Percentiles rank a stretch among this genome's conserved stretches.
phyloP scores from a whole-genome alignment of 53 echinoderm and acorn worm species.

The Arbacia lixula region DNA sequence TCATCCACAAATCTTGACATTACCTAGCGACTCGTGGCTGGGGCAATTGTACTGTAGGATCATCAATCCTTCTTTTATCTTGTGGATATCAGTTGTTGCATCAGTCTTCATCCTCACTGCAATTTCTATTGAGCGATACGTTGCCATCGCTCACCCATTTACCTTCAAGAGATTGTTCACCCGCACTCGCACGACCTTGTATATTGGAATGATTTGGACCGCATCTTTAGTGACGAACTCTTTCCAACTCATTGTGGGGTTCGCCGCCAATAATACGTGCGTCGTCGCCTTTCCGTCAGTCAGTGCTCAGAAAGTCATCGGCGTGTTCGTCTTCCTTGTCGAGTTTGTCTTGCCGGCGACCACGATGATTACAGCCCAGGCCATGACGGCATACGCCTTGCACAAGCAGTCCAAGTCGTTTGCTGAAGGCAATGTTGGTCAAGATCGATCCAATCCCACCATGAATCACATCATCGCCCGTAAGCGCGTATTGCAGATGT shows the following conservation, averaged over 20 bases:
- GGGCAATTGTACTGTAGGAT: conserved; percentile 69
- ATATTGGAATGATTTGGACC: conserved; percentile 42
- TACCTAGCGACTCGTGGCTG: conserved; percentile 33
- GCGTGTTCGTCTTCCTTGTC: conserved; percentile 54
- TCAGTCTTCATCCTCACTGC: conserved; percentile 67
- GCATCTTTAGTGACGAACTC: conserved; percentile 7
- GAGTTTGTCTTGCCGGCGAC: conserved; percentile 66
- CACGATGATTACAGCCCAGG: conserved; percentile 67
- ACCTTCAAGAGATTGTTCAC: conserved; percentile 58
- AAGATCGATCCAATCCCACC: conserved; percentile 24
- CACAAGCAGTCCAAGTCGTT: conserved; percentile 55
- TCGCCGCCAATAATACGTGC: conserved; percentile 2
- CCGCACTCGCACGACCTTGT: conserved; percentile 16
- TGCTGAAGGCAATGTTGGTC: neutral
- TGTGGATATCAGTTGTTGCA: conserved; percentile 77
- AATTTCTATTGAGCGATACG: conserved; percentile 71
- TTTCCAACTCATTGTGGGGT: neutral
- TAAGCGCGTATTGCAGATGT: conserved; percentile 67
- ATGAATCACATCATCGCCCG: conserved; percentile 61
- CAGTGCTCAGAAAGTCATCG: conserved; percentile 43
- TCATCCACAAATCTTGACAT: conserved; percentile 18
- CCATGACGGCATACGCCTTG: conserved; percentile 42
- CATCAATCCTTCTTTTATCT: conserved; percentile 50
- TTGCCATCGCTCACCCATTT: conserved; percentile 65
- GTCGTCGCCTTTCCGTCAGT: conserved; percentile 9